Evolutionary conservation across 2,888 invertebrate species (phyloP).

Genomic region (Coecobrya sp.): DNA sequence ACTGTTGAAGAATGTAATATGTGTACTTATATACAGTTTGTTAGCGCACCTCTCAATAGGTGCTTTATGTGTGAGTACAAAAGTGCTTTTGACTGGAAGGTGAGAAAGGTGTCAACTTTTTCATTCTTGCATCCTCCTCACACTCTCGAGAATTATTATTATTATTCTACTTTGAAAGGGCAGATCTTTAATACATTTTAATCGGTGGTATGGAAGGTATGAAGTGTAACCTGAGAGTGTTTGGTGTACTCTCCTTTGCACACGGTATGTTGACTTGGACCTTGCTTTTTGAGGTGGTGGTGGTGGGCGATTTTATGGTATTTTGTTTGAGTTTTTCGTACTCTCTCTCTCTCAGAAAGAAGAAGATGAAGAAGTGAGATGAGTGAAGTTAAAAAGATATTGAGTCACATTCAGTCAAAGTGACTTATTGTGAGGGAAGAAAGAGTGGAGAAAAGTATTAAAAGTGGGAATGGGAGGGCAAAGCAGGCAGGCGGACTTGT

Average conservation of each 20-base stretch:
- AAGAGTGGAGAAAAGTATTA: conserved; percentile 63
- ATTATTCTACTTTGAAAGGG: conserved; percentile 61
- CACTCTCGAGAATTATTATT: conserved; percentile 54
- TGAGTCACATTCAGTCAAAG: conserved; percentile 63
- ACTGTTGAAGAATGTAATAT: conserved; percentile 29
- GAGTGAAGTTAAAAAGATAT: conserved; percentile 54
- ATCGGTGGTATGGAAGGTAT: conserved; percentile 63
- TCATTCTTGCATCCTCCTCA: conserved; percentile 56
- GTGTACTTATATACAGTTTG: not conserved
- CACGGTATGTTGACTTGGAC: conserved; percentile 50
- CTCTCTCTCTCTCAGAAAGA: conserved; percentile 9
- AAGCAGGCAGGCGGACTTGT: conserved; percentile 78
- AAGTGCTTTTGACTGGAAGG: conserved; percentile 80
- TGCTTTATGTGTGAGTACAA: conserved; percentile 64
- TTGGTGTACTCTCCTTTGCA: too few species aligned
- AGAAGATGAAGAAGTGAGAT: conserved; percentile 15
- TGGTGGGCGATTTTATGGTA: conserved; percentile 79
- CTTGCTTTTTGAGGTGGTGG: conserved; percentile 50
- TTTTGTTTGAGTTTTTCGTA: conserved; percentile 67
- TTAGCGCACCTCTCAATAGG: conserved; percentile 65
- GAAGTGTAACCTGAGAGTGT: conserved; percentile 59
- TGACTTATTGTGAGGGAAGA: conserved; percentile 38
- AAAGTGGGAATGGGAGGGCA: conserved; percentile 75
- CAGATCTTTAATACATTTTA: conserved; percentile 80
- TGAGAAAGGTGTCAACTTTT: conserved; percentile 81